These are phyloP conservation scores for Timema cristinae DNA, from an alignment of 2,888 invertebrate species.

Conservation along the genomic window DNA sequence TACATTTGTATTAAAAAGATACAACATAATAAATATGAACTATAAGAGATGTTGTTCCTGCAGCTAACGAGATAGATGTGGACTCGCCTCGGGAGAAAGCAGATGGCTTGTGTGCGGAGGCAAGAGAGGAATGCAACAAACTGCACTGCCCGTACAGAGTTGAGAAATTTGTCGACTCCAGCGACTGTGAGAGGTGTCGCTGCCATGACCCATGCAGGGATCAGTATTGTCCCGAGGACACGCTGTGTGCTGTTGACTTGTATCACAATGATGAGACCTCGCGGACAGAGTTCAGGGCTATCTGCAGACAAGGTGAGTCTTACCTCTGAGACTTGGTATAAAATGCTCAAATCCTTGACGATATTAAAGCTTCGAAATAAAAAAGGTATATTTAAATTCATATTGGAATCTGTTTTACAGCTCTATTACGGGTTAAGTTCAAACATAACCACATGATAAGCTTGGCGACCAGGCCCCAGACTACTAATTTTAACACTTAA, in stretches of 20 bases:
- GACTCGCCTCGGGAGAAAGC: conserved; percentile 34
- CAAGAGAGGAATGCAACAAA: conserved; percentile 57
- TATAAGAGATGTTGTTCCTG: conserved; percentile 26
- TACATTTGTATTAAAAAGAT: no score
- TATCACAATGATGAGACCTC: conserved; percentile 43
- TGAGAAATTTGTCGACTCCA: conserved; percentile 55
- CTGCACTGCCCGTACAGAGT: conserved; percentile 70
- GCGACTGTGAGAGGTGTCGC: conserved; percentile 67
- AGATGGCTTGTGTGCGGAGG: conserved; percentile 50
- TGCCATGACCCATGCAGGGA: conserved; percentile 69
- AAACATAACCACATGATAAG: no score
- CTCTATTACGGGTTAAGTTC: no score
- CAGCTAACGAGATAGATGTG: conserved; percentile 45
- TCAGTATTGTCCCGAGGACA: conserved; percentile 57
- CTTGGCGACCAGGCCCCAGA: no score
- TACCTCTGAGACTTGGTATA: background rate
- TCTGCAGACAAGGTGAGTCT: conserved; percentile 61
- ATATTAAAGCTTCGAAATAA: no score
- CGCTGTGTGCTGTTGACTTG: conserved; percentile 65
- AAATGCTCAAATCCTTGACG: background rate
- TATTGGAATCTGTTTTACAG: no score
- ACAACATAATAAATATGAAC: no score
- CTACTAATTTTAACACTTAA: no score
- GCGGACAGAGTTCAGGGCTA: conserved; percentile 51
- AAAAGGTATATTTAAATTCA: no score